Conservation (phyloP, 2,797 vertebrate species). For the Sebastes paucispinis region DNA sequence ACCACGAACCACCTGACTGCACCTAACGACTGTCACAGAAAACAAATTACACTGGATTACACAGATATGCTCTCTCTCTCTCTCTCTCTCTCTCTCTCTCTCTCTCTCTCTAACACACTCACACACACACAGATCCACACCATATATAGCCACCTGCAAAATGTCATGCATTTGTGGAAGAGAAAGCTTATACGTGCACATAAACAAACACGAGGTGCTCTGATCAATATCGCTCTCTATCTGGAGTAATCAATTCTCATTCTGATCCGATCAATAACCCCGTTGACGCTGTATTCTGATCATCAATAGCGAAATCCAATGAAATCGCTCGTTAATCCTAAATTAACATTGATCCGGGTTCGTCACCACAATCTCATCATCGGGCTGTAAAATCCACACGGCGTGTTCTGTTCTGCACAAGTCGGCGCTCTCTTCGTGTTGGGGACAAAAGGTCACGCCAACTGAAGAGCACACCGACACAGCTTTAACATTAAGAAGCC, state of each 20-base stretch:
- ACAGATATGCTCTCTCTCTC: background rate
- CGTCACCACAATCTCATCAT: constrained; percentile 11
- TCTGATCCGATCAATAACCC: constrained; percentile 40
- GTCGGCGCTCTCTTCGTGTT: background rate
- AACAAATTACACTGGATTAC: constrained; percentile 54
- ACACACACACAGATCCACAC: background rate
- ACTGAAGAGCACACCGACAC: background rate
- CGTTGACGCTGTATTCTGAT: constrained; percentile 50
- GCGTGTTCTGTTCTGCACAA: background rate
- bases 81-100: background rate
- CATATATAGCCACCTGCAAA: background rate
- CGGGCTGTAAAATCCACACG: background rate
- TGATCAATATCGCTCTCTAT: constrained; percentile 49
- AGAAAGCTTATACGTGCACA: background rate
- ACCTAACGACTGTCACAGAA: constrained; percentile 51
- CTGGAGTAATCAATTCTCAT: constrained; percentile 59
- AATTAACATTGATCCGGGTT: constrained; percentile 55
- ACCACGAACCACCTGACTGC: constrained; percentile 52
- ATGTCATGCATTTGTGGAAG: too few relatives aligned
- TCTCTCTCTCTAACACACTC: too few relatives aligned
- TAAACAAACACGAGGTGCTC: background rate
- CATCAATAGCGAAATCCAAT: constrained; percentile 43
- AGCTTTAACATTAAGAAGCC: constrained; percentile 2
- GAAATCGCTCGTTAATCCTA: constrained; percentile 54
- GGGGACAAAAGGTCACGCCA: constrained; percentile 24